Evolutionary conservation across 2,113 vertebrate species (phyloP).

Genomic region (Lota lota): DNA sequence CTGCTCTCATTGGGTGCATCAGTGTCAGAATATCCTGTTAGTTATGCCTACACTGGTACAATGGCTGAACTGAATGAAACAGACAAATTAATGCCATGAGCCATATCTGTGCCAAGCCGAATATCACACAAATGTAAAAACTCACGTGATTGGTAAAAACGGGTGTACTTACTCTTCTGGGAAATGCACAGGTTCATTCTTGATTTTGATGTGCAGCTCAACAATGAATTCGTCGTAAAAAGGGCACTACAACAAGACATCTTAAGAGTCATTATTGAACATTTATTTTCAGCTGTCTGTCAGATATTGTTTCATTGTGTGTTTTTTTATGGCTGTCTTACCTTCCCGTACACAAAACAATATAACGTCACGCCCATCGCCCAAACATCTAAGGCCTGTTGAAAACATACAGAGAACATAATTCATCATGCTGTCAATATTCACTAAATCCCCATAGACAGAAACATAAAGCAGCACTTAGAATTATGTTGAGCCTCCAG

Average conservation of each 20-base stretch:
- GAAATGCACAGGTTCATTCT: slow-evolving; percentile 84
- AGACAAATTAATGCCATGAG: no score
- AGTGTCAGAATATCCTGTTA: no score
- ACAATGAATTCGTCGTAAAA: slow-evolving; percentile 92
- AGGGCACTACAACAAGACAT: slow-evolving; percentile 79
- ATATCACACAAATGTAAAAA: no score
- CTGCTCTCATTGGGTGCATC: no score
- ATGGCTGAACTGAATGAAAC: no score
- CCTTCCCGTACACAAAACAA: slow-evolving; percentile 93
- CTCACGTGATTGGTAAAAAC: no score
- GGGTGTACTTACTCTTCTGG: slow-evolving; percentile 82
- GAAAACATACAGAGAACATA: slow-evolving; percentile 35
- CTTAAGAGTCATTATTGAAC: background rate
- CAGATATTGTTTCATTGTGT: background rate
- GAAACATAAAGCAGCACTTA: background rate
- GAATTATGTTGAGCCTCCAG: background rate
- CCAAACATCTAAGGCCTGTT: slow-evolving; percentile 94
- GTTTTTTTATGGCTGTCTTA: slow-evolving; percentile 52
- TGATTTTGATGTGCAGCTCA: slow-evolving; percentile 90
- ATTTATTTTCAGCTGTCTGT: background rate
- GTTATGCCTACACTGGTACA: no score
- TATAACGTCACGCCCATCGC: slow-evolving; percentile 92
- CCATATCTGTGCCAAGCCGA: no score
- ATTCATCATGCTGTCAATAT: background rate
- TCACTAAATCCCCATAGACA: background rate